Percentiles rank a stretch among this genome's conserved stretches.
Evolutionary conservation across 2,113 vertebrate species (phyloP).

Genomic region (Balaeniceps rex): DNA sequence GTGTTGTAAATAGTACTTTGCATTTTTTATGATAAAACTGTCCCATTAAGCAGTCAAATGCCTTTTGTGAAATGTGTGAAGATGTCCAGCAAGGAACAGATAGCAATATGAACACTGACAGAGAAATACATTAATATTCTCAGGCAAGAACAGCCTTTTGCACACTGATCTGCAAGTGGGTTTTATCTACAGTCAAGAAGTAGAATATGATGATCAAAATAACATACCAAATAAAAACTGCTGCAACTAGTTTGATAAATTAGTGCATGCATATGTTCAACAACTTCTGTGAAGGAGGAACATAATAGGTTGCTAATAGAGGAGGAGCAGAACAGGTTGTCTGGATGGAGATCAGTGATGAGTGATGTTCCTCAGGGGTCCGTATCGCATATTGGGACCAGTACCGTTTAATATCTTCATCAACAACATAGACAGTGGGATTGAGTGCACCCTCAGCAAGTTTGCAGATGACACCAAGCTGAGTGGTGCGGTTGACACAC

Average conservation of each 20-base stretch:
- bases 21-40: background rate
- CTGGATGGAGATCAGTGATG: background rate
- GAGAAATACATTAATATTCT: background rate
- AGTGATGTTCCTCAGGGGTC: background rate
- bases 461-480: background rate
- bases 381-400: fast-evolving
- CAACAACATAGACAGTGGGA: background rate
- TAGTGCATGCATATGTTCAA: background rate
- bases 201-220: background rate
- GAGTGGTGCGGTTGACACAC: background rate
- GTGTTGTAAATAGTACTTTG: background rate
- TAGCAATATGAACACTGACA: background rate
- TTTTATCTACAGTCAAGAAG: background rate
- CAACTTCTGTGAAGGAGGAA: background rate
- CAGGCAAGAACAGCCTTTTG: background rate
- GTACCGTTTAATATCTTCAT: background rate
- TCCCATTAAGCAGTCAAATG: background rate
- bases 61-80: background rate
- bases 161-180: background rate
- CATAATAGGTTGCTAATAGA: background rate
- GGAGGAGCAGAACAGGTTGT: background rate
- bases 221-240: background rate
- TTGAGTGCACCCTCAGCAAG: background rate
- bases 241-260: background rate
- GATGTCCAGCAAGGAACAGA: background rate